Evolutionary conservation across 1,140 invertebrate species (phyloP), one percentile per base, ranked within the genome.

Genomic region (Bactericera cockerelli): DNA sequence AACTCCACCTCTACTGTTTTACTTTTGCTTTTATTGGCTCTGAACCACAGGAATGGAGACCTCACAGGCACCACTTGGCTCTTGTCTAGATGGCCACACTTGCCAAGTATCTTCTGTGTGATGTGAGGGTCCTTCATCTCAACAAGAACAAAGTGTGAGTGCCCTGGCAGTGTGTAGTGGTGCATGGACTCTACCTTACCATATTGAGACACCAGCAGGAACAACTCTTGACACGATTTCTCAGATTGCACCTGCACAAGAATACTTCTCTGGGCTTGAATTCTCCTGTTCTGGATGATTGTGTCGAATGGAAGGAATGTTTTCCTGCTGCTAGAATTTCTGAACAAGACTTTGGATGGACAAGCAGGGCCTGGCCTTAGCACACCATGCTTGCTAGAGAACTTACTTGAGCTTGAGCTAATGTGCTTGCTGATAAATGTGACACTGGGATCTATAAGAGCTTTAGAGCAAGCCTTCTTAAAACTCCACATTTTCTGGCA

Each of bases 251-350:
- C 67, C 59, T 71, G 68, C 10, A 72, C 63, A 19, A 72, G 38
- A 49, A 71, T 61, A 68, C 79, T 82, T 58, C 76, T 68, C 39
- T 70, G 69, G 6, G 83, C 81, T 71, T 85, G 73, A 19, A 67
- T 63, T 68, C 74, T 73, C 63, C 79, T 61, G 16, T 59, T 10
- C 36, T 59, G 42, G 6, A 76, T n/a, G 53, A 72, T 61, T 16
- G 68, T 53, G 26, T 73, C 68, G 65, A 73, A 75, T 0, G 62
- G 26, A 11, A 62, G 24, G 55, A 64, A 64, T 56, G n/a, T 6
- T 19, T 16, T 19, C n/a, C 22, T 49, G 4, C 8, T 10, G 19
- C n/a, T 19, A 8, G 22, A 19, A n/a, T 49, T 49, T 49, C 42
- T 49, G 22, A 49, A n/a, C n/a, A n/a, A n/a, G n/a, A n/a, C n/a